These are phyloP conservation scores for Onthophagus sagittarius DNA, from an alignment of 2,888 invertebrate species.

Conservation along the genomic window DNA sequence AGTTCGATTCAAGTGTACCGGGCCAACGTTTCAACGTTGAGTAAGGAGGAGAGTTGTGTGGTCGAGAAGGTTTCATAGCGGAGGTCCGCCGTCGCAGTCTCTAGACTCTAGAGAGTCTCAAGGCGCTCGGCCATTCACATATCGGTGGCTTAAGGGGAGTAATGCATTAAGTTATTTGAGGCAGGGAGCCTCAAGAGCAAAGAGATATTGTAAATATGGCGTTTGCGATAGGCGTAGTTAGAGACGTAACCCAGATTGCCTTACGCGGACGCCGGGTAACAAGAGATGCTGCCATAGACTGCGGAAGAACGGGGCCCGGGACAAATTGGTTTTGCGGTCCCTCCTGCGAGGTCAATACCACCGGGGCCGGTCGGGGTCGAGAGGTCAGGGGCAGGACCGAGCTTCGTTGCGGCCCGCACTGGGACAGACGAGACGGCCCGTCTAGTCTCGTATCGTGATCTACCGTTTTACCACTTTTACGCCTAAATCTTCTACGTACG, in stretches of 20 bases:
- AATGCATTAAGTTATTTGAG: constrained; percentile 1
- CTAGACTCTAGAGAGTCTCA: neutral
- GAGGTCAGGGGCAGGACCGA: constrained; percentile 34
- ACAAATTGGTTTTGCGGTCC: constrained; percentile 23
- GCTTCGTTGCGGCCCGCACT: constrained; percentile 26
- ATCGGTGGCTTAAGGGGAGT: constrained; percentile 1
- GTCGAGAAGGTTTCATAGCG: neutral
- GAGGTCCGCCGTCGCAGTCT: neutral
- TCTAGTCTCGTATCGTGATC: neutral
- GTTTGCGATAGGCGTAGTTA: neutral
- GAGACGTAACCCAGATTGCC: constrained; percentile 10
- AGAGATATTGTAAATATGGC: neutral
- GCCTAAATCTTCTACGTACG: neutral
- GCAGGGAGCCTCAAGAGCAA: neutral
- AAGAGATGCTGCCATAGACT: constrained; percentile 8
- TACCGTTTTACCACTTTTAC: neutral
- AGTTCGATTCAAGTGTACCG: constrained; percentile 4
- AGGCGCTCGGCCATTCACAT: constrained; percentile 4
- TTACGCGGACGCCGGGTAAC: constrained; percentile 12
- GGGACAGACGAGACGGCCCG: constrained; percentile 21
- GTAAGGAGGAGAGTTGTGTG: no score
- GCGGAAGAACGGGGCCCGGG: constrained; percentile 14
- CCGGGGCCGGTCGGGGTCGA: constrained; percentile 36
- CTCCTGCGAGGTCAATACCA: constrained; percentile 36
- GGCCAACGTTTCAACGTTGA: neutral